A percentile compares a stretch with the other conserved stretches of the same genome.
These are phyloP conservation scores for Oryzias celebensis DNA, from an alignment of 2,113 vertebrate species.

Conservation along the genomic window DNA sequence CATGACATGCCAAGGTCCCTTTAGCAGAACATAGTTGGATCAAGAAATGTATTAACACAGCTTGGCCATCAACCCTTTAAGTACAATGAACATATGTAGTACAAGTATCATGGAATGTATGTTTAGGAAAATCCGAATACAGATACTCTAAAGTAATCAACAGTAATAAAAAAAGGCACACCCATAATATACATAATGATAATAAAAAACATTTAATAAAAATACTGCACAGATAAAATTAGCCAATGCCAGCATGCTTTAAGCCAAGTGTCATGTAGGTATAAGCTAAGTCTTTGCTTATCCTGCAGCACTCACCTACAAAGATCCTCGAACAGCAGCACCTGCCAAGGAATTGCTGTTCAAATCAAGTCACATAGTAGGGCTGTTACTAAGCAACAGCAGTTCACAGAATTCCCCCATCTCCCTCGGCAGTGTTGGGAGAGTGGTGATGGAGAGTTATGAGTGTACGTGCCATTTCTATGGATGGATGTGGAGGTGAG, in stretches of 20 bases:
- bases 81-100: no score
- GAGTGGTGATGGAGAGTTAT: slow-evolving; percentile 21
- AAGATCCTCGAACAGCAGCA: slow-evolving; percentile 22
- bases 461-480: slow-evolving; percentile 2
- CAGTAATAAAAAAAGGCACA: background rate
- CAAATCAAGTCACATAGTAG: slow-evolving; percentile 38
- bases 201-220: background rate
- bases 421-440: slow-evolving; percentile 40
- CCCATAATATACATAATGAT: background rate
- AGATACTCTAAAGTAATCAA: no score
- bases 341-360: slow-evolving; percentile 41
- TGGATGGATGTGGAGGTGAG: slow-evolving; percentile 7
- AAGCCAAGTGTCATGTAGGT: background rate
- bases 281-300: slow-evolving; percentile 1
- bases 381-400: slow-evolving; percentile 70
- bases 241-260: background rate
- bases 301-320: slow-evolving; percentile 12
- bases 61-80: background rate
- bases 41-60: background rate
- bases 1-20: background rate
- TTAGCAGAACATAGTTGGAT: slow-evolving; percentile 1
- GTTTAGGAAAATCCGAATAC: no score
- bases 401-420: slow-evolving; percentile 55
- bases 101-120: no score
- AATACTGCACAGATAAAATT: slow-evolving; percentile 6